These are phyloP conservation scores for Sphaerodactylus townsendi DNA, from an alignment of 2,113 vertebrate species.

Conservation along the genomic window DNA sequence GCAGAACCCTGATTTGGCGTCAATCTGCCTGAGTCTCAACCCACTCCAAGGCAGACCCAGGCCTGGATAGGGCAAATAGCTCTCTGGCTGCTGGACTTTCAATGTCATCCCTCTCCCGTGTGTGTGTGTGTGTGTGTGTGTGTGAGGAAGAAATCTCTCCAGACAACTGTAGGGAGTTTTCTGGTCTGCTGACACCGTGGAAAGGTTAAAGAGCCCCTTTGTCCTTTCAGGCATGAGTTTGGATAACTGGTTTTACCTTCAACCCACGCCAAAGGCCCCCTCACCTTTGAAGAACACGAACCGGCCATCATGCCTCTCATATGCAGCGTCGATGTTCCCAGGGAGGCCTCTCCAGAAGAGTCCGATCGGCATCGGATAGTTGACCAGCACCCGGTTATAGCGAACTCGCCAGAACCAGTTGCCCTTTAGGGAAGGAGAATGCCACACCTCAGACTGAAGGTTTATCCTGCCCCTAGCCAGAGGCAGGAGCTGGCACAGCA, in stretches of 20 bases:
- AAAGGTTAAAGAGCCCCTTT: too few relatives aligned
- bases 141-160: neutral
- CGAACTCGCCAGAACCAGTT: conserved; percentile 96
- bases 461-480: neutral
- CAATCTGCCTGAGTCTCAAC: neutral
- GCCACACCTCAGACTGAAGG: neutral
- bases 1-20: neutral
- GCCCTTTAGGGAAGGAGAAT: conserved; percentile 72
- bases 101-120: neutral
- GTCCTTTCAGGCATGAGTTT: neutral
- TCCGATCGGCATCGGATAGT: conserved; percentile 94
- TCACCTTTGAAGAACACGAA: conserved; percentile 98
- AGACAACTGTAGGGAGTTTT: too few relatives aligned
- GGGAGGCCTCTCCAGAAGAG: conserved; percentile 95
- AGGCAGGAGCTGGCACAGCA: neutral
- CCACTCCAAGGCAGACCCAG: too few relatives aligned
- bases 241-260: neutral
- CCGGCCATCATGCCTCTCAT: conserved; percentile 91
- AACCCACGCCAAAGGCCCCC: neutral
- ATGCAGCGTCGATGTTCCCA: conserved; percentile 87
- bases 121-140: too few relatives aligned
- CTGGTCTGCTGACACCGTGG: neutral
- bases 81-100: neutral
- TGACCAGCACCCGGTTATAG: conserved; percentile 91
- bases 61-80: too few relatives aligned